These are phyloP conservation scores for Cheirogaleus medius DNA, from an alignment of 2,113 vertebrate species.

Conservation along the genomic window DNA sequence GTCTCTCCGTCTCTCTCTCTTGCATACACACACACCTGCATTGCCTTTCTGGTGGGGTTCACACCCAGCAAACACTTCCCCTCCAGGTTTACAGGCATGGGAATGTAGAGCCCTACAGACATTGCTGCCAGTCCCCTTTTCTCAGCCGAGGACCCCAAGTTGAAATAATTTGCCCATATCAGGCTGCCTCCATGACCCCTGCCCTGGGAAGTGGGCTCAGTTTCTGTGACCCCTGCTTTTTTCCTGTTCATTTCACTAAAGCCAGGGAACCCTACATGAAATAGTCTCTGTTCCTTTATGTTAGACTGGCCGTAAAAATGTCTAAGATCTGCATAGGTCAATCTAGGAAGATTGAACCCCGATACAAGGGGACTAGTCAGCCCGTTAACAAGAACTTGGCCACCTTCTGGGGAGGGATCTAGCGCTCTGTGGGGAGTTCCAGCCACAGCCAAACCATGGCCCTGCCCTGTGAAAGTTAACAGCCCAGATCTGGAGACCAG, in stretches of 20 bases:
- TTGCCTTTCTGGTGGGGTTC: background rate
- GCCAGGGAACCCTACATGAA: background rate
- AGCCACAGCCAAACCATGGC: background rate
- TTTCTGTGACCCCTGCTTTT: background rate
- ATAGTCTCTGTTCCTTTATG: background rate
- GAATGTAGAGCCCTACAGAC: background rate
- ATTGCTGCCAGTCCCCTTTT: background rate
- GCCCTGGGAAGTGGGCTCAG: background rate
- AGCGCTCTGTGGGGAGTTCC: background rate
- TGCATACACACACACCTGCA: background rate
- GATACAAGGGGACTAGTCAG: background rate
- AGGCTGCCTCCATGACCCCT: background rate
- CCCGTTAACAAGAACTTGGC: background rate
- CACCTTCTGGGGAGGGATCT: background rate
- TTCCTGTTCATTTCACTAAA: background rate
- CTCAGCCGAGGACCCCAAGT: background rate
- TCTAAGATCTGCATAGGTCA: background rate
- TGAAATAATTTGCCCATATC: background rate
- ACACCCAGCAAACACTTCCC: background rate
- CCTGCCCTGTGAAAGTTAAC: background rate
- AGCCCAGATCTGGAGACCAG: background rate
- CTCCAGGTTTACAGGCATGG: background rate
- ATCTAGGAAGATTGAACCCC: background rate
- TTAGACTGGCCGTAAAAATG: background rate
- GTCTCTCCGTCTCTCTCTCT: too few species aligned